Evolutionary conservation across 2,113 vertebrate species (phyloP), one percentile per base, ranked within the genome.

Genomic region (Herpailurus yagouaroundi): DNA sequence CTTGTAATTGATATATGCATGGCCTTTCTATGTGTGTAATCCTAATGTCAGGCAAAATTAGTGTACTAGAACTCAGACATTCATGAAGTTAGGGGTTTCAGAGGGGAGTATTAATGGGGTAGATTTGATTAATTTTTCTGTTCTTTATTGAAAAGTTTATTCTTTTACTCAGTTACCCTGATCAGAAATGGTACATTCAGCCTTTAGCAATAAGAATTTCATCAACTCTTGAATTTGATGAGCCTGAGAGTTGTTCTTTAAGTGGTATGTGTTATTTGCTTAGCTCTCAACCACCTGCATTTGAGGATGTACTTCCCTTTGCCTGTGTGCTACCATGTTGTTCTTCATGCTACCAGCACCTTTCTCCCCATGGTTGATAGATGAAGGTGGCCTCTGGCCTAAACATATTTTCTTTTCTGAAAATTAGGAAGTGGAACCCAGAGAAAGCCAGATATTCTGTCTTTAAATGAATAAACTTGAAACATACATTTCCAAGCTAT

Each of bases 31-130:
- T 82, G n/a, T 82, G 8, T 60, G 6, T 55, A 94, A 45, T 83
- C 87, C n/a, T 88, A 71, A 96, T 91, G 16, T 81, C 12, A 33
- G 92, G 73, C 18, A 57, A 85, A 89, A 86, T 81, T 92, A 82
- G 64, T 31, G 27, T 10, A 71, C 7, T 31, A 33, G 23, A 86
- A 55, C 45, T 86, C 38, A 81, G 80, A 63, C n/a, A 33, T 45
- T 63, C 50, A 29, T 27, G 10, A 77, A 45, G 31, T 38, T 77
- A n/a, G 29, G 14, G 82, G 16, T 80, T 90, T 90, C 50, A 31
- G 60, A 50, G 38, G 81, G 29, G 45, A 73, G 13, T 36, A 87
- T 55, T 63, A 6, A 38, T 33, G 7, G 27, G 8, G 4, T 81
- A 64, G 31, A 31, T 7, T 41, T 92, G 87, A 55, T 90, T 45